Base-by-base conservation (phyloP, 35 echinoderm and acorn worm species). In the Heliocidaris tuberculata region DNA sequence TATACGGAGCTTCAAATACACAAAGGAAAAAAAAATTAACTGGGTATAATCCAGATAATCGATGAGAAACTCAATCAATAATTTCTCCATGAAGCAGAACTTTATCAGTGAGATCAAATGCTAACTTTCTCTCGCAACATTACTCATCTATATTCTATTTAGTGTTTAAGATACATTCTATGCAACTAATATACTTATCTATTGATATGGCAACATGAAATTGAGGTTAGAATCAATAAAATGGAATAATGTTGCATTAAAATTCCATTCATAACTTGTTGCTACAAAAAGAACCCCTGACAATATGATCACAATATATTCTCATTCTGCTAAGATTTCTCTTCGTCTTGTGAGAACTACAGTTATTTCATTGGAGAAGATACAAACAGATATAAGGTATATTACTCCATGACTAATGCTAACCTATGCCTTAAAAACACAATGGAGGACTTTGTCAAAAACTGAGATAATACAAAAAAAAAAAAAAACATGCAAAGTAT, bases 141-240 rank as follows among this genome's bases (percentile, higher is more conserved):
- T 15, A 70, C 35, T 0, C 21, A 78, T 13, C 21, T 78, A 78
- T 24, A 17, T 78, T 78, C 21, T 6, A 42, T 42, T 42, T 42
- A n/a, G 27, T 56, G 52, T 56, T 2, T 56, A 56, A 8, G 19
- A 7, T 78, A 78, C 21, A 78, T 27, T 27, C 65, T 78, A 78
- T 27, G 15, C 10, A 13, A 27, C 65, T 78, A 78, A 21, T 78
- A 27, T 6, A n/a, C 65, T 78, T n/a, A 5, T 19, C 65, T 78
- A 70, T 21, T 70, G 27, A n/a, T 78, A 78, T 78, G 65, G 65
- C 65, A 78, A 78, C 65, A 78, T 78, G 65, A n/a, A 78, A 78
- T 78, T 78, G 65, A 78, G 65, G 27, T 78, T 78, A 27, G 27
- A 78, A 78, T 78, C 7, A 78, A 78, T 78, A 78, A 78, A 78